A percentile compares a stretch with the other conserved stretches of the same genome.
Conservation (phyloP, 2,113 vertebrate species). For the Semnornis frantzii region DNA sequence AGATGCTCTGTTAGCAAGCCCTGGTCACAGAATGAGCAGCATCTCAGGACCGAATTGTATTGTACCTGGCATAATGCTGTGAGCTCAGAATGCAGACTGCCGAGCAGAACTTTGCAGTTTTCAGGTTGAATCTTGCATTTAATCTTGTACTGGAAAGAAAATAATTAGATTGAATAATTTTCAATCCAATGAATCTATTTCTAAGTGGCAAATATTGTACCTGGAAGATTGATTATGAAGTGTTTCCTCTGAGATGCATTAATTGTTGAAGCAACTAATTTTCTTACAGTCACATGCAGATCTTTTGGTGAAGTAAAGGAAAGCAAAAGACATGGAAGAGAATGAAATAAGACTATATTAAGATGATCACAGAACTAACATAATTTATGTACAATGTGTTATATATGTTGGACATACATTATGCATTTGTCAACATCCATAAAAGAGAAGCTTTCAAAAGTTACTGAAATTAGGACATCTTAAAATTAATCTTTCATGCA, state of each 20-base stretch:
- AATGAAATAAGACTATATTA: background rate
- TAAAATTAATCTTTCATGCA: background rate
- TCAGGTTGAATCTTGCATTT: background rate
- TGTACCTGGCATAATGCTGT: fast-evolving
- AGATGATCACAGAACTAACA: background rate
- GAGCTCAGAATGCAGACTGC: background rate
- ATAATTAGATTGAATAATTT: slow-evolving; percentile 61
- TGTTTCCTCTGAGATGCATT: slow-evolving; percentile 63
- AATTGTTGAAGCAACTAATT: slow-evolving; percentile 70
- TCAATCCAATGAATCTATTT: slow-evolving; percentile 56
- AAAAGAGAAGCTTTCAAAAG: background rate
- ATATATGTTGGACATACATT: background rate
- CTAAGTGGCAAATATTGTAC: slow-evolving; percentile 58
- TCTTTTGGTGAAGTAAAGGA: background rate
- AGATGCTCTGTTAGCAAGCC: background rate
- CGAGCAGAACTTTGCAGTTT: background rate
- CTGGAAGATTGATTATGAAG: slow-evolving; percentile 57
- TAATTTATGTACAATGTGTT: fast-evolving
- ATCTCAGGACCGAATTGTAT: fast-evolving
- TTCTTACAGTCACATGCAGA: slow-evolving; percentile 31
- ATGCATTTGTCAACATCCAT: background rate
- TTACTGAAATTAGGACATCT: background rate
- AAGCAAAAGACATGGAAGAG: background rate
- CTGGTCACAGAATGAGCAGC: background rate
- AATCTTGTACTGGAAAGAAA: background rate